Evolutionary conservation across 2,797 vertebrate genomes (phyloP).

Genomic region (Hypotaenidia okinawae): DNA sequence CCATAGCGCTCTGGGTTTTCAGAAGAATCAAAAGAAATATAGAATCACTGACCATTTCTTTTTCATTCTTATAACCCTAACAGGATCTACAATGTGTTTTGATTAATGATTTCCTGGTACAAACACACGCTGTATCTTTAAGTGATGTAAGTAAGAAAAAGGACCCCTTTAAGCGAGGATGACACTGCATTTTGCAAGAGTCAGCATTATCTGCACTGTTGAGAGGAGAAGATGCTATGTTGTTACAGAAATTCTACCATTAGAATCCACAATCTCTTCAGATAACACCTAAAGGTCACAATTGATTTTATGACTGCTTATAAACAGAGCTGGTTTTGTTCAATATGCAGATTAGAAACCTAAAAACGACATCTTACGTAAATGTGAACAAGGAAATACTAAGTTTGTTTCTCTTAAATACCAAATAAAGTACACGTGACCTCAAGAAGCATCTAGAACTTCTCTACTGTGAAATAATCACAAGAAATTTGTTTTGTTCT

Average conservation of each 20-base stretch:
- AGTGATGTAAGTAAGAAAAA: background rate
- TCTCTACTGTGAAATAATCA: background rate
- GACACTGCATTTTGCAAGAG: background rate
- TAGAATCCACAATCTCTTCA: background rate
- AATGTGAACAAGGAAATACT: background rate
- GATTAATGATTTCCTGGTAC: background rate
- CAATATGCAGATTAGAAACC: background rate
- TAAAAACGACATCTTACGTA: background rate
- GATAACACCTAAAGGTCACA: background rate
- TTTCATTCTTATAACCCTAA: background rate
- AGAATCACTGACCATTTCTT: background rate
- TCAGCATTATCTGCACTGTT: background rate
- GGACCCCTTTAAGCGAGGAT: background rate
- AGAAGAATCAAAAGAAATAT: background rate
- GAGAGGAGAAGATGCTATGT: background rate
- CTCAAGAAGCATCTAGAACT: background rate
- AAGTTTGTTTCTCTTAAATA: background rate
- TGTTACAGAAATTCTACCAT: background rate
- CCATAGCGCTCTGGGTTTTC: background rate
- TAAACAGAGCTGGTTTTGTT: conserved; percentile 38
- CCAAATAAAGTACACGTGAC: background rate
- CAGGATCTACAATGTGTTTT: background rate
- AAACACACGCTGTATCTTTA: background rate
- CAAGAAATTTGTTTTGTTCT: background rate
- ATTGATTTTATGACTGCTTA: background rate